A percentile compares a stretch with the other conserved stretches of the same genome.
These are phyloP conservation scores for Ichneumon xanthorius DNA, from an alignment of 2,888 invertebrate genomes.

Conservation along the genomic window DNA sequence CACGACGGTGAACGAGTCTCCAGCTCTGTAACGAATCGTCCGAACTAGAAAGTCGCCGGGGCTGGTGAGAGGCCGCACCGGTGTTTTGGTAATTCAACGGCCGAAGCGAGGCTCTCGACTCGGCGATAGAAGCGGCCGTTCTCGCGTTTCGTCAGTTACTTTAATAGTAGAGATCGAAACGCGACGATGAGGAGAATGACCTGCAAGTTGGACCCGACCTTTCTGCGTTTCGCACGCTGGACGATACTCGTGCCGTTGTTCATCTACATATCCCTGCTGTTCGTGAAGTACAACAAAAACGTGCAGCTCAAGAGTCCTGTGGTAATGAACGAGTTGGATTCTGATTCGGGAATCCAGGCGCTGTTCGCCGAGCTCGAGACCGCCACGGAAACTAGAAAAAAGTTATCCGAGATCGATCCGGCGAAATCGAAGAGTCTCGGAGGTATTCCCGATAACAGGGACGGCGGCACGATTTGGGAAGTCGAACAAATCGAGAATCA, in stretches of 20 bases:
- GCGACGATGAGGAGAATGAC: conserved; percentile 59
- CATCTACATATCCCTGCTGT: conserved; percentile 78
- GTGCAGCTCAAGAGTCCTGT: conserved; percentile 77
- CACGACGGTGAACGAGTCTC: background rate
- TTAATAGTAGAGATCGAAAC: background rate
- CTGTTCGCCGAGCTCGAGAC: conserved; percentile 78
- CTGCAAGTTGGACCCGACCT: conserved; percentile 64
- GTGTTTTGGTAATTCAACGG: conserved; percentile 39
- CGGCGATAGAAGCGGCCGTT: background rate
- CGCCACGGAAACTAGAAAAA: conserved; percentile 68
- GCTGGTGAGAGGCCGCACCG: conserved; percentile 32
- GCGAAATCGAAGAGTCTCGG: background rate
- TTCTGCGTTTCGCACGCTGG: conserved; percentile 77
- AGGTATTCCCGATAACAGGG: conserved; percentile 61
- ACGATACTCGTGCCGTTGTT: conserved; percentile 79
- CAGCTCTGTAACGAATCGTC: background rate
- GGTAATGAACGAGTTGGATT: conserved; percentile 58
- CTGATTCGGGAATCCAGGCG: conserved; percentile 72
- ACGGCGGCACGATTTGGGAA: conserved; percentile 55
- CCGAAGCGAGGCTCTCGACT: background rate
- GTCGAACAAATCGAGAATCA: conserved; percentile 66
- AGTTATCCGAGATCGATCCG: background rate
- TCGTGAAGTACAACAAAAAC: conserved; percentile 77
- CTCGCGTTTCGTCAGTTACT: background rate
- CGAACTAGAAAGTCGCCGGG: conserved; percentile 27